Base-by-base conservation (phyloP, 2,797 vertebrate genomes). In the Capromys pilorides region DNA sequence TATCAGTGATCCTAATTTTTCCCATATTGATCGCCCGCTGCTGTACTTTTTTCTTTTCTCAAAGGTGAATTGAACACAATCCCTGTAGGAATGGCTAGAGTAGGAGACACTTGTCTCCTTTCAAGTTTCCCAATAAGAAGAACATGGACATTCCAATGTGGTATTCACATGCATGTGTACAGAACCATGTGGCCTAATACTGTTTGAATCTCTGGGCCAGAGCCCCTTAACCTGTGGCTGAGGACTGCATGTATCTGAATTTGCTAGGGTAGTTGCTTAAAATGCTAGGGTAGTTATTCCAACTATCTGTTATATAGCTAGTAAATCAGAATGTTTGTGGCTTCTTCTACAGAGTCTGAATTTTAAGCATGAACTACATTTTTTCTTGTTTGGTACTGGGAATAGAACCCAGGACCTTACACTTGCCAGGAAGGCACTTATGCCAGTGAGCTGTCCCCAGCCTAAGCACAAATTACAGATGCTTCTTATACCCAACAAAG, bases 301-400 rank as follows among this genome's bases (percentile, higher is more conserved):
- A 39, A 66, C 26, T 19, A 83, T 19, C 12, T 33, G 16, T 77
- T 11, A 28, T 81, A 7, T 14, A 12, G 3, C 21, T 24, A 28
- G 13, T 45, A 7, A 90, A 31, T 88, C 80, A 93, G 62, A 94
- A 88, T 71, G 90, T 83, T 57, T 93, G 69, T 66, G 33, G 10
- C 73, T 88, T 96, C 16, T 28, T 89, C 21, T 86, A 0, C 79
- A 59, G 36, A 41, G 51, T 87, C 45, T 69, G 64, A 93, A 84
- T 95, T 91, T 93, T 94, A 83, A 92, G 19, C 11, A 6, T 49
- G 21, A 64, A 5, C 89, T 61, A 49, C 59, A 90, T 18, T 57
- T 57, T 57, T 14, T 4, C 45, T 45, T 45, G 2, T 57, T 57
- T 57, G 54, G 16, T 57, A 57, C 16, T 57, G 16, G 54, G 54